phyloP scores from a whole-genome alignment of 2,888 invertebrate species.

The Sphaerophoria taeniata region DNA sequence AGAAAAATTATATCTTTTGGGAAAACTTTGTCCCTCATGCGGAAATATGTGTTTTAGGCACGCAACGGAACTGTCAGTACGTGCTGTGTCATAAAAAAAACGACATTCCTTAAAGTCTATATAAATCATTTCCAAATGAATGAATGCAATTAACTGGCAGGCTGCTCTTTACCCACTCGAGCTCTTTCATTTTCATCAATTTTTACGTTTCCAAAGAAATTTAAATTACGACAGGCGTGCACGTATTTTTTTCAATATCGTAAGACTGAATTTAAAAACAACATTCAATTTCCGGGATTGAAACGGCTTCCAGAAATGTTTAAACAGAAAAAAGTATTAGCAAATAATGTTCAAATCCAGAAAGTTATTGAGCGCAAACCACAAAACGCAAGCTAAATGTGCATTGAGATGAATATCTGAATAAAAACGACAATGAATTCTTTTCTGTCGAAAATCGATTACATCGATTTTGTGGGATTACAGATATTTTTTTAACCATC shows the following conservation, averaged over 20 bases:
- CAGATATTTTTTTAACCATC: too few relatives aligned
- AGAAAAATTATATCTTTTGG: not conserved
- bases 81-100: slow-evolving; percentile 4
- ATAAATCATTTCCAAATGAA: slow-evolving; percentile 27
- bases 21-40: not conserved
- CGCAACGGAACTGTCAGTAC: slow-evolving; percentile 5
- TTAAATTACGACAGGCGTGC: not conserved
- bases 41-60: slow-evolving; percentile 26
- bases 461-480: too few relatives aligned
- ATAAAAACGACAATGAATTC: too few relatives aligned
- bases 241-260: slow-evolving; percentile 21
- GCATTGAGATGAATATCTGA: too few relatives aligned
- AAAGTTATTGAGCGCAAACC: too few relatives aligned
- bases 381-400: too few relatives aligned
- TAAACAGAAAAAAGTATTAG: too few relatives aligned
- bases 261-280: slow-evolving; percentile 19
- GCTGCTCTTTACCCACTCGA: not conserved
- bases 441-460: too few relatives aligned
- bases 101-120: slow-evolving; percentile 9
- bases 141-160: slow-evolving; percentile 16
- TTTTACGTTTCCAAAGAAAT: too few relatives aligned
- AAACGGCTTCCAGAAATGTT: too few relatives aligned
- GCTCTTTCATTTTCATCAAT: not conserved
- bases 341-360: too few relatives aligned
- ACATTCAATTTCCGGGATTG: slow-evolving; percentile 10